These are phyloP conservation scores for Gambelia wislizenii DNA, from an alignment of 2,797 vertebrate genomes.

Conservation along the genomic window DNA sequence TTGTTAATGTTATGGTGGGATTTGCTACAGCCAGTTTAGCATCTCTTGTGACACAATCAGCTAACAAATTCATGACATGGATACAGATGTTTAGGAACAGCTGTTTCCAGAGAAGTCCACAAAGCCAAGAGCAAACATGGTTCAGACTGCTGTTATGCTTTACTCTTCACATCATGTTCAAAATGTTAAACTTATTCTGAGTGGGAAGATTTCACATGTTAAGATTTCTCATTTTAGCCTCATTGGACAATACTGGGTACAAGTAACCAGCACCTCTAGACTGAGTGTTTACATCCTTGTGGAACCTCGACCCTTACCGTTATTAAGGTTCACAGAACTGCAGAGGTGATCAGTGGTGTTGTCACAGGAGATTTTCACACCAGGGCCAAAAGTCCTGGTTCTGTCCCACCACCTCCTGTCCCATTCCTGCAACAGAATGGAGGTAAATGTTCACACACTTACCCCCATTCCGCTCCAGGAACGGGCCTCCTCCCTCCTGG, in stretches of 20 bases:
- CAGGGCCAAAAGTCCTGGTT: too few species aligned
- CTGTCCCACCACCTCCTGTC: too few species aligned
- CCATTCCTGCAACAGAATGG: too few species aligned
- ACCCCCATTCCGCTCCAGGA: too few species aligned
- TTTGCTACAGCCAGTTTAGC: slow-evolving; percentile 40
- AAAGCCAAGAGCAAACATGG: background rate
- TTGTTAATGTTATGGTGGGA: slow-evolving; percentile 25
- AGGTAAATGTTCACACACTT: too few species aligned
- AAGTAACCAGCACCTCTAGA: background rate
- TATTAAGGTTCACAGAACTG: background rate
- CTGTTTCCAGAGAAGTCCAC: slow-evolving; percentile 21
- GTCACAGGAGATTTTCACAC: too few species aligned
- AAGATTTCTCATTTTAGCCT: background rate
- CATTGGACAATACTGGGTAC: background rate
- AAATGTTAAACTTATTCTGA: background rate
- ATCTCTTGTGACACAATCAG: slow-evolving; percentile 32
- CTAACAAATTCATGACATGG: slow-evolving; percentile 42
- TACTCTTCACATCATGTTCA: background rate
- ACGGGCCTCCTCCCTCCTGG: too few species aligned
- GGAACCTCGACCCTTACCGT: background rate
- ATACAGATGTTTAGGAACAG: slow-evolving; percentile 43
- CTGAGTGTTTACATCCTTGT: background rate
- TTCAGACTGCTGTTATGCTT: slow-evolving; percentile 6
- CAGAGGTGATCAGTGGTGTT: background rate
- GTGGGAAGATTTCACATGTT: background rate